These are phyloP conservation scores for Chelonus formosanus DNA, from an alignment of 2,888 invertebrate species.

Conservation along the genomic window DNA sequence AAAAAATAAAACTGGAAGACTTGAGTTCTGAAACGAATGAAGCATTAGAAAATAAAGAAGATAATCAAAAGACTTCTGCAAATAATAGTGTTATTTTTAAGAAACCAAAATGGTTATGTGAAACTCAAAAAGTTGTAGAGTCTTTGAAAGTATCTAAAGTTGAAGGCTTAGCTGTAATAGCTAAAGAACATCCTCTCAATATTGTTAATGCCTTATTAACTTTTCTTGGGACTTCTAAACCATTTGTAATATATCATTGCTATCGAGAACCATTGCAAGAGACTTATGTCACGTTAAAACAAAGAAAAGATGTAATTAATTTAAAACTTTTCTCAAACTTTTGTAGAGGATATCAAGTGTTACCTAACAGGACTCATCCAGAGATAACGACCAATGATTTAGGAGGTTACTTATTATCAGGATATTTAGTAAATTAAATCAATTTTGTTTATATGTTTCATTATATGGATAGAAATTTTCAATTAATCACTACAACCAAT, in stretches of 20 bases:
- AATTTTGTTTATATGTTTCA: not conserved
- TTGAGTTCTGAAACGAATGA: too few relatives aligned
- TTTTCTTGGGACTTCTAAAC: slow-evolving; percentile 83
- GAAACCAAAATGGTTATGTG: slow-evolving; percentile 51
- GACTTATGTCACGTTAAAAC: slow-evolving; percentile 81
- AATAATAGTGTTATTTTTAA: slow-evolving; percentile 37
- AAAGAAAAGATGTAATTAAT: slow-evolving; percentile 75
- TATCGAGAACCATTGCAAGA: slow-evolving; percentile 86
- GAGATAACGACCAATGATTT: slow-evolving; percentile 88
- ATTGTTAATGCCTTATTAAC: slow-evolving; percentile 78
- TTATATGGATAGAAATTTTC: too few relatives aligned
- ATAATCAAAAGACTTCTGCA: too few relatives aligned
- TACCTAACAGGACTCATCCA: slow-evolving; percentile 93
- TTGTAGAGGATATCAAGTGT: slow-evolving; percentile 88
- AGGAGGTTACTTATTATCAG: slow-evolving; percentile 89
- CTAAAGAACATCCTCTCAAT: slow-evolving; percentile 86
- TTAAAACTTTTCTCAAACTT: slow-evolving; percentile 86
- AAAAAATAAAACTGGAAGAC: too few relatives aligned
- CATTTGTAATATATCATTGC: slow-evolving; percentile 84
- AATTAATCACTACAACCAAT: too few relatives aligned
- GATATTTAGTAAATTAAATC: slow-evolving; percentile 63
- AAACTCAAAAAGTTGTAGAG: slow-evolving; percentile 69
- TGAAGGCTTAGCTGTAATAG: slow-evolving; percentile 80
- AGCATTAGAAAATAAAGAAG: too few relatives aligned
- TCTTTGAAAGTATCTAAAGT: slow-evolving; percentile 71